phyloP scores from a whole-genome alignment of 37 sponge, comb jelly and placozoan genomes.

The Trichoplax adhaerens region DNA sequence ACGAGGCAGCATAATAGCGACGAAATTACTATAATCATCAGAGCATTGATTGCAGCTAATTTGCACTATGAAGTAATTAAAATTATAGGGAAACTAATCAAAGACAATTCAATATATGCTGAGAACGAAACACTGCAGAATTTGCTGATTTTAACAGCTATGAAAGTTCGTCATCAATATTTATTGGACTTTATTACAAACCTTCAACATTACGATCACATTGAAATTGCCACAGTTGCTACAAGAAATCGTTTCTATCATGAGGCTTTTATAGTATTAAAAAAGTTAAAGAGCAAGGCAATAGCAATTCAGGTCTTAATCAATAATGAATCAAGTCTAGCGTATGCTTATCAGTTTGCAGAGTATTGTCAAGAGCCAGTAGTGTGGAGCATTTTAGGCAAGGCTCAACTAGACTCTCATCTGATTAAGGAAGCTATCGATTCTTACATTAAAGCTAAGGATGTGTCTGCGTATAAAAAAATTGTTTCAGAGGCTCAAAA shows the following conservation, averaged over 20 bases:
- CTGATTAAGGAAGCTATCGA: conserved; percentile 97
- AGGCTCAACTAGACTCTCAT: conserved; percentile 71
- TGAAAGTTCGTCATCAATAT: conserved; percentile 69
- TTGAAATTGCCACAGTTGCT: conserved; percentile 96
- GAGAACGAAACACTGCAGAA: conserved; percentile 98
- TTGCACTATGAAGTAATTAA: conserved; percentile 96
- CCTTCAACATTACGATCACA: conserved; percentile 98
- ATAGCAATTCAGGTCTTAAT: conserved; percentile 97
- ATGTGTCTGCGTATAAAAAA: conserved; percentile 84
- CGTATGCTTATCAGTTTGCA: conserved; percentile 97
- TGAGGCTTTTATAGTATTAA: conserved; percentile 97
- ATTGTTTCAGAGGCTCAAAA: conserved; percentile 81
- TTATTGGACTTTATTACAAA: conserved; percentile 98
- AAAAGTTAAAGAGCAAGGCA: conserved; percentile 97
- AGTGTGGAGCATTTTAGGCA: conserved; percentile 88
- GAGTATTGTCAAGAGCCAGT: conserved; percentile 89
- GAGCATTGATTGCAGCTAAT: conserved; percentile 98
- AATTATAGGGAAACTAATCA: conserved; percentile 95
- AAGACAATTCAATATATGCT: conserved; percentile 86
- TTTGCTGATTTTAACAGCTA: conserved; percentile 90
- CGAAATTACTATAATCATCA: conserved; percentile 86
- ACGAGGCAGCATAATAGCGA: conserved; percentile 93
- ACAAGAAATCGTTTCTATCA: conserved; percentile 87
- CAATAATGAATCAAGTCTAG: conserved; percentile 59
- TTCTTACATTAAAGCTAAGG: conserved; percentile 99